These are phyloP conservation scores for Thecophora atra DNA, from an alignment of 2,888 invertebrate genomes.

Conservation along the genomic window DNA sequence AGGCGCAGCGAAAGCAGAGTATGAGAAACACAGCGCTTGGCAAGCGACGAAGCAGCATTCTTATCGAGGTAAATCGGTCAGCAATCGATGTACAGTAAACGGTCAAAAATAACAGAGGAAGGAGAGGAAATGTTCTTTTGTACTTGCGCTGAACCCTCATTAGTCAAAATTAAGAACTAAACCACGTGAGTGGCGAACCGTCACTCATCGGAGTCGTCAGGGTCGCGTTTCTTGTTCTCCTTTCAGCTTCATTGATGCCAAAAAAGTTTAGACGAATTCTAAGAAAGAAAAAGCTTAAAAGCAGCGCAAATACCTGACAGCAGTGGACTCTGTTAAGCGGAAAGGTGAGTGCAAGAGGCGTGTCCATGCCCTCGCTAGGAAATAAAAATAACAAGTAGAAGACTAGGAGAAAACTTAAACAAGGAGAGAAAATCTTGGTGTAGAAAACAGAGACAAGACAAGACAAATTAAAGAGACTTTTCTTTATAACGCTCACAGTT, in stretches of 20 bases:
- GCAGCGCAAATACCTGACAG: too few species aligned
- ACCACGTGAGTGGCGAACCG: conserved; percentile 44
- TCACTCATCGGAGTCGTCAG: neutral
- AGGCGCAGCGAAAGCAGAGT: conserved; percentile 41
- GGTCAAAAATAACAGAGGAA: conserved; percentile 48
- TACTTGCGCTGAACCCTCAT: conserved; percentile 39
- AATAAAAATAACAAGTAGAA: neutral
- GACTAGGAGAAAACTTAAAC: conserved; percentile 27
- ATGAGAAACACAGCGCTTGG: conserved; percentile 42
- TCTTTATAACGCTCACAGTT: conserved; percentile 41
- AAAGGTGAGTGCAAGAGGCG: neutral
- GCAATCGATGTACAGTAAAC: conserved; percentile 44
- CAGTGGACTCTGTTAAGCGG: too few species aligned
- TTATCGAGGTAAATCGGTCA: conserved; percentile 61
- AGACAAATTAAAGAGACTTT: conserved; percentile 44
- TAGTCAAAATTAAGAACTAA: conserved; percentile 60
- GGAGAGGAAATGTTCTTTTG: conserved; percentile 48
- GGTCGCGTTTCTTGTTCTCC: neutral
- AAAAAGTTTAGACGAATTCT: neutral
- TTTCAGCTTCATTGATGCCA: conserved; percentile 11
- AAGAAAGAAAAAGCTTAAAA: neutral
- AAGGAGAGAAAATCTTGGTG: neutral
- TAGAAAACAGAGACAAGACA: conserved; percentile 24
- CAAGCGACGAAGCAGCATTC: conserved; percentile 31
- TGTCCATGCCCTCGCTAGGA: neutral